A percentile compares a stretch with the other conserved stretches of the same genome.
phyloP scores from a whole-genome alignment of 2,888 invertebrate genomes.

The Prionchulus punctatus region DNA sequence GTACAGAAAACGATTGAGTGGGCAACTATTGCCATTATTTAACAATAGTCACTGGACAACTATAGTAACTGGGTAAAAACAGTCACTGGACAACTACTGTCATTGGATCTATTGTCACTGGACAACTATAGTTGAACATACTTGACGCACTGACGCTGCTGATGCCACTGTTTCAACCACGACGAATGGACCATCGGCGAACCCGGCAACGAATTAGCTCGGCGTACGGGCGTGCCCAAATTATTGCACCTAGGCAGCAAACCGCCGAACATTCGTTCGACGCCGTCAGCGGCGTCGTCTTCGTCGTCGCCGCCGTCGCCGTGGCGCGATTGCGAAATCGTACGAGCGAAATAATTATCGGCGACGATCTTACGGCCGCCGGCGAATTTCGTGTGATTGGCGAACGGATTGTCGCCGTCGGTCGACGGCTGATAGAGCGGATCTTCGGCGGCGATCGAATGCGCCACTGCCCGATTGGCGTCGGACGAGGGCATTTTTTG shows the following conservation, averaged over 20 bases:
- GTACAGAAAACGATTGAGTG: no score
- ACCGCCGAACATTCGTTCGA: neutral
- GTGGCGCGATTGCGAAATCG: neutral
- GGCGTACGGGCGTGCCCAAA: neutral
- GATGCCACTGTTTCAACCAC: neutral
- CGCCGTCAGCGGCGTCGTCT: neutral
- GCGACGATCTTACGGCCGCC: neutral
- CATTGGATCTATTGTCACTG: no score
- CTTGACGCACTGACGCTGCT: neutral
- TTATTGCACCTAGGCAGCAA: neutral
- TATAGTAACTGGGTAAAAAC: no score
- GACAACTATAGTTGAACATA: no score
- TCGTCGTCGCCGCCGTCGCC: neutral
- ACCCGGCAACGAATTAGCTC: neutral
- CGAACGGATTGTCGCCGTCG: neutral
- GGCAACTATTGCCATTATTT: no score
- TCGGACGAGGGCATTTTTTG: neutral
- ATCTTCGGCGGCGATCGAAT: conserved; percentile 4
- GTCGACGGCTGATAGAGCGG: conserved; percentile 6
- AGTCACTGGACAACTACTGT: no score
- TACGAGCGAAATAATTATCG: neutral
- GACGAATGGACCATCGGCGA: neutral
- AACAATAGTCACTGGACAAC: no score
- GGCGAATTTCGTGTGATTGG: neutral
- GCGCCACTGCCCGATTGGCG: neutral